Evolutionary conservation across 2,888 invertebrate genomes (phyloP).

Genomic region (Acronicta leporina): DNA sequence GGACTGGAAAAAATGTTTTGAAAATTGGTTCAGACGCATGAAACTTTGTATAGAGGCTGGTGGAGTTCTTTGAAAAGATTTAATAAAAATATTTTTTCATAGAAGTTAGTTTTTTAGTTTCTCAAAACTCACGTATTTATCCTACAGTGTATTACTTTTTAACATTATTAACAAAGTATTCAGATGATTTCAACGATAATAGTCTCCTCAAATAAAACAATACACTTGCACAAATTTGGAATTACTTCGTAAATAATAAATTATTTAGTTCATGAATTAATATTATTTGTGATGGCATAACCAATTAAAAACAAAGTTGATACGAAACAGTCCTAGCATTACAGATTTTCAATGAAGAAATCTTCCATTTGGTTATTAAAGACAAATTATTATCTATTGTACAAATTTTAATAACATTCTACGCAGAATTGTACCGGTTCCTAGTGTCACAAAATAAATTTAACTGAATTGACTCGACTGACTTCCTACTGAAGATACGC

Average conservation of each 20-base stretch:
- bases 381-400: background rate
- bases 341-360: background rate
- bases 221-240: background rate
- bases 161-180: background rate
- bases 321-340: no score
- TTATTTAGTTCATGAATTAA: background rate
- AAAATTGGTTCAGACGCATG: no score
- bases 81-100: no score
- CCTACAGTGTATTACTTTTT: background rate
- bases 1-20: no score
- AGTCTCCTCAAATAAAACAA: background rate
- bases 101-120: no score
- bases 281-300: background rate
- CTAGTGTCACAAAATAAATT: conserved; percentile 7
- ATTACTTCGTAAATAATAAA: background rate
- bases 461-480: conserved; percentile 10
- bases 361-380: background rate
- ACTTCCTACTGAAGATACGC: conserved; percentile 13
- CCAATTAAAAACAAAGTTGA: no score
- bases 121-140: no score
- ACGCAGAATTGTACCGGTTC: background rate
- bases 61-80: no score
- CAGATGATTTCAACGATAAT: background rate
- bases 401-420: background rate
- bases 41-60: no score